phyloP scores from a whole-genome alignment of 2,797 vertebrate species.

The Serranus cabrilla region DNA sequence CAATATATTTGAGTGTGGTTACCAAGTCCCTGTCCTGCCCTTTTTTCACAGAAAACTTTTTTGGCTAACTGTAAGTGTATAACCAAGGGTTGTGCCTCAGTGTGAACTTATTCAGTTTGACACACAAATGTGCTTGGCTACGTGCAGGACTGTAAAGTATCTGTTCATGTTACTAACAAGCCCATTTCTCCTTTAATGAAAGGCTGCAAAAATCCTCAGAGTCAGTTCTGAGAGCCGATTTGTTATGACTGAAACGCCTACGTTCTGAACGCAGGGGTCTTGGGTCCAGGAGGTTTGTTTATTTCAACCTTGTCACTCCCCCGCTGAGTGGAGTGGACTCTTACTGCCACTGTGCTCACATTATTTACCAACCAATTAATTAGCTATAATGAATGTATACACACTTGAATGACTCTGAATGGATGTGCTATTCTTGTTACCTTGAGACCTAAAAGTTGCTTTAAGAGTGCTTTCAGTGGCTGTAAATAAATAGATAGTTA shows the following conservation, averaged over 20 bases:
- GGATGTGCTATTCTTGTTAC: conserved; percentile 1
- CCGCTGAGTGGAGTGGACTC: conserved; percentile 19
- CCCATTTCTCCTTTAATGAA: neutral
- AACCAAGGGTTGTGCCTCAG: neutral
- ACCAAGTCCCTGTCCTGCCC: neutral
- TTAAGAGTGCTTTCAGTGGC: neutral
- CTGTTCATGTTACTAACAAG: neutral
- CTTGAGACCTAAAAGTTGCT: neutral
- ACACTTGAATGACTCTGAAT: conserved; percentile 22
- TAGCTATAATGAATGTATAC: conserved; percentile 20
- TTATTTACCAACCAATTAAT: conserved; percentile 37
- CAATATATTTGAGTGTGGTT: conserved; percentile 14
- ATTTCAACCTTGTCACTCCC: conserved; percentile 12
- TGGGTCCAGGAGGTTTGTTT: conserved; percentile 35
- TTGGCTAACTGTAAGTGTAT: neutral
- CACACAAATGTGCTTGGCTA: conserved; percentile 1
- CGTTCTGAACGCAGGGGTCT: neutral
- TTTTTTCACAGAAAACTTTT: neutral
- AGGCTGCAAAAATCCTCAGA: neutral
- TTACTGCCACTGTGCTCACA: conserved; percentile 15
- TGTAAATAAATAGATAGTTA: neutral
- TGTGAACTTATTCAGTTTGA: neutral
- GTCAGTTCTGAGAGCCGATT: neutral
- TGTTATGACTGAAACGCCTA: conserved; percentile 16
- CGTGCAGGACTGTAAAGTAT: neutral